Conservation (phyloP, 2,797 vertebrate genomes). For the Pseudochirops corinnae region DNA sequence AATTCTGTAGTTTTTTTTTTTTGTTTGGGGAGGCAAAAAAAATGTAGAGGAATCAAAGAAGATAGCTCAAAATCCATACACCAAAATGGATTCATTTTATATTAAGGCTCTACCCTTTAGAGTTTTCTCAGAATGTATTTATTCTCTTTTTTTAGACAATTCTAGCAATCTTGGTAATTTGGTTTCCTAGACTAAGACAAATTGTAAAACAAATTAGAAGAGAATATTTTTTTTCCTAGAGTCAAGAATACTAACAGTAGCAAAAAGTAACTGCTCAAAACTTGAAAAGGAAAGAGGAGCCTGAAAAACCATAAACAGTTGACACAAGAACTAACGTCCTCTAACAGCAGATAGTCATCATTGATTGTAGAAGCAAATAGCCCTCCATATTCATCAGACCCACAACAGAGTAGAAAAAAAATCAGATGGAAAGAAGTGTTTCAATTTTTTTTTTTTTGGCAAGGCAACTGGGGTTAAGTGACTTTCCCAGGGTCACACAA, state of each 20-base stretch:
- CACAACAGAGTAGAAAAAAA: not conserved
- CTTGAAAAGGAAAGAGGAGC: not conserved
- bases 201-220: slow-evolving; percentile 23
- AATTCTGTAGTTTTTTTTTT: not conserved
- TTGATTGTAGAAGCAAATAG: not conserved
- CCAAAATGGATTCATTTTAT: not conserved
- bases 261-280: not conserved
- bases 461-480: no score
- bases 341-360: not conserved
- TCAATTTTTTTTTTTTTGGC: not conserved
- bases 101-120: not conserved
- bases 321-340: not conserved
- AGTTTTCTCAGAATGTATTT: not conserved
- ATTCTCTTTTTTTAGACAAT: not conserved
- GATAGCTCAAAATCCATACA: not conserved
- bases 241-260: not conserved
- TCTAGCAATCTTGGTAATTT: not conserved
- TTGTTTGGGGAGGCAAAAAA: not conserved
- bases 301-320: not conserved
- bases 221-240: not conserved
- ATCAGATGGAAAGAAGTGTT: not conserved
- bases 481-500: no score
- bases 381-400: not conserved
- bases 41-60: slow-evolving; percentile 8
- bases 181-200: not conserved